These are phyloP conservation scores for Pachymerium ferrugineum DNA, from an alignment of 2,888 invertebrate species.

Conservation along the genomic window DNA sequence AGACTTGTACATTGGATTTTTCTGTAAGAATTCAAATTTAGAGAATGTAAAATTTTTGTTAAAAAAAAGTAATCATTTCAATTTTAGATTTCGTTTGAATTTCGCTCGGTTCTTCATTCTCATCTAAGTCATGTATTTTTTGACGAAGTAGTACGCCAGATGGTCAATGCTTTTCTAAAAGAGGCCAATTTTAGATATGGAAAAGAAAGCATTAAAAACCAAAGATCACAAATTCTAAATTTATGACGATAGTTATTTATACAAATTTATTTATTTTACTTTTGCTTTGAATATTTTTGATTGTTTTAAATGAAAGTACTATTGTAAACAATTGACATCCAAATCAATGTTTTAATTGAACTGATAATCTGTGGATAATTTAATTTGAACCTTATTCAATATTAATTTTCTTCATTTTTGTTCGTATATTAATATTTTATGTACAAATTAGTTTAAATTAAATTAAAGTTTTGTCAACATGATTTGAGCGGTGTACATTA, in stretches of 20 bases:
- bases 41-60: background rate
- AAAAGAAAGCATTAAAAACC: slow-evolving; percentile 56
- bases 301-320: background rate
- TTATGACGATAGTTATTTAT: background rate
- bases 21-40: slow-evolving; percentile 52
- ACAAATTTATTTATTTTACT: background rate
- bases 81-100: slow-evolving; percentile 68
- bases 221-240: background rate
- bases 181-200: slow-evolving; percentile 78
- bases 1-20: slow-evolving; percentile 85
- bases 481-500: no score
- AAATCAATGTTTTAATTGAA: no score
- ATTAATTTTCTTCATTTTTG: no score
- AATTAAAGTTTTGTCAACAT: no score
- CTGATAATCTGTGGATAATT: no score
- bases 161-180: slow-evolving; percentile 86
- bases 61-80: background rate
- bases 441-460: no score
- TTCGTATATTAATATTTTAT: no score
- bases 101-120: slow-evolving; percentile 80
- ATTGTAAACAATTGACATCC: background rate
- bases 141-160: slow-evolving; percentile 89
- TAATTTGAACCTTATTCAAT: no score
- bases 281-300: background rate
- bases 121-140: slow-evolving; percentile 88